Base-by-base conservation (phyloP, 2,888 invertebrate species). In the Pachliopta kotzebuea region DNA sequence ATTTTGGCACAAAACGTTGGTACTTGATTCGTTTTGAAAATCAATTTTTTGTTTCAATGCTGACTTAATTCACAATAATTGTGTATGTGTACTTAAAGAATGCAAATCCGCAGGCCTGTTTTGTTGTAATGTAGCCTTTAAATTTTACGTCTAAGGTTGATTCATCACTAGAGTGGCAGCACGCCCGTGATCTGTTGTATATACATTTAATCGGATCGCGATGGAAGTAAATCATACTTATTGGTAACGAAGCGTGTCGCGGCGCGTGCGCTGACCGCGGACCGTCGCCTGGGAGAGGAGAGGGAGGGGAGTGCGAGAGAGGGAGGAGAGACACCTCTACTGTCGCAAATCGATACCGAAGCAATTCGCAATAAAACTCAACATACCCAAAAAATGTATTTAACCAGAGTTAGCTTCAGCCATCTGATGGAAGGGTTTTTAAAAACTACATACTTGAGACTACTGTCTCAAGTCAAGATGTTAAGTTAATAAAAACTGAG, bases 201-300 rank as follows among this genome's bases (percentile, higher is more conserved):
- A 56, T 50, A 29, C 56, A 61, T 56, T 61, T 54, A 58, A 61
- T 65, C 65, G 65, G 80, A 79, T 81, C 76, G 80, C 74, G 75
- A 76, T 74, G 76, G 73, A 76, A 74, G 70, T 87, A 86, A 87
- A 86, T 86, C 86, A 86, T 80, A 75, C 81, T 86, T 84, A 85
- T 79, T 78, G 81, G 82, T 85, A 86, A 85, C 83, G 85, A 87
- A 87, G 81, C 84, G 80, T 80, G 77, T 70, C 71, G 71, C 72
- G 75, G 74, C 79, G 80, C 81, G 81, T 78, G 83, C 81, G 78
- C 79, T 55, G 69, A 62, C 60, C 67, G 68, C 67, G 21, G 37
- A 2, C 29, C 2, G 17, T 2, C n/a, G 37, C 37, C 21, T 1
- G 4, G 37, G 53, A 18, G 21, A 24, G 54, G n/a, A 20, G 29